phyloP scores from a whole-genome alignment of 2,113 vertebrate genomes.

The Callocephalon fimbriatum region DNA sequence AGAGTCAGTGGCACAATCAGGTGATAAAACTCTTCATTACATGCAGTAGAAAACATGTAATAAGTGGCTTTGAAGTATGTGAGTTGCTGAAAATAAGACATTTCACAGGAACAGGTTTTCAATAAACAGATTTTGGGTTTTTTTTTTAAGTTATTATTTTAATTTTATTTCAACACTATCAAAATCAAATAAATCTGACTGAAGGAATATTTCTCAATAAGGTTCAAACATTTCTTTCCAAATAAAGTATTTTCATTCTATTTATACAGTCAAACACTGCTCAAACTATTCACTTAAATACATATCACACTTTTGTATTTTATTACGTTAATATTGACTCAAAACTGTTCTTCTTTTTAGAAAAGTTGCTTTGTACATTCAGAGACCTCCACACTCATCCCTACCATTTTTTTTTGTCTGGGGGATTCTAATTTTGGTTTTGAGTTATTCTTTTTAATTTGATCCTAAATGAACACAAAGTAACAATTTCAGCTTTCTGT shows the following conservation, averaged over 20 bases:
- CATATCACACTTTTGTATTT: not conserved
- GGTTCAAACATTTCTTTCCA: not conserved
- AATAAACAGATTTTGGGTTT: not conserved
- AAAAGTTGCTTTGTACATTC: not conserved
- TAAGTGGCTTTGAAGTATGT: not conserved
- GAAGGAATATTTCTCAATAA: not conserved
- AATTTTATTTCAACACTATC: not conserved
- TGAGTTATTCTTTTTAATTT: not conserved
- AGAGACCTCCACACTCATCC: fast-evolving
- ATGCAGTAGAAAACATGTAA: not conserved
- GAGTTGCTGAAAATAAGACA: not conserved
- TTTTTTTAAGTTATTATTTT: not conserved
- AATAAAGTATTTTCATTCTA: not conserved
- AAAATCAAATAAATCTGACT: not conserved
- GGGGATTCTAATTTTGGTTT: not conserved
- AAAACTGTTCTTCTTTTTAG: not conserved
- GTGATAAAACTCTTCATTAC: not conserved
- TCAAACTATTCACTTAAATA: not conserved
- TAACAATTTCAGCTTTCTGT: not conserved
- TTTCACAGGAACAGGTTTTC: not conserved
- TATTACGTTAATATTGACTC: not conserved
- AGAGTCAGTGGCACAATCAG: not conserved
- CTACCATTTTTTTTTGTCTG: fast-evolving
- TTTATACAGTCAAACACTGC: not conserved
- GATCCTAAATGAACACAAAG: not conserved